phyloP scores from a whole-genome alignment of 2,888 invertebrate species.

The Spodoptera exigua region DNA sequence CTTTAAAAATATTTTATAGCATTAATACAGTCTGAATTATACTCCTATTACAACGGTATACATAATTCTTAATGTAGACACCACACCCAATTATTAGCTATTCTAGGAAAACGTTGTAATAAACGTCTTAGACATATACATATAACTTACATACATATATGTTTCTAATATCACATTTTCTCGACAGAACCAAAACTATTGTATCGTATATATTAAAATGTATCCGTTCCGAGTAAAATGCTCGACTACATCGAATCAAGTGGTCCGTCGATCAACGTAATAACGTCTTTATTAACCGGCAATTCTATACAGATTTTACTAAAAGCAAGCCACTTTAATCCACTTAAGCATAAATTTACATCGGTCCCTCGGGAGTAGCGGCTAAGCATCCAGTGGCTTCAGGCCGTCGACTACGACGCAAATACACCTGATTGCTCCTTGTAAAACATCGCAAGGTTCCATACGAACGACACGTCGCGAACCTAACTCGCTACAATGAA shows the following conservation, averaged over 20 bases:
- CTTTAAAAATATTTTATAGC: too few relatives aligned
- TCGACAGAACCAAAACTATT: too few relatives aligned
- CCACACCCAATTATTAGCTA: too few relatives aligned
- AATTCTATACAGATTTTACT: conserved; percentile 74
- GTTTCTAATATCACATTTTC: too few relatives aligned
- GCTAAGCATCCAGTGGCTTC: conserved; percentile 68
- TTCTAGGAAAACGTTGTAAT: too few relatives aligned
- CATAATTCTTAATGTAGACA: too few relatives aligned
- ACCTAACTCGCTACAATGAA: conserved; percentile 68
- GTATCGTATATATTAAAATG: too few relatives aligned
- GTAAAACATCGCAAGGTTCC: conserved; percentile 71
- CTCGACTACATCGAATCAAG: conserved; percentile 30
- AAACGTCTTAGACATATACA: too few relatives aligned
- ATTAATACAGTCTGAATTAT: too few relatives aligned
- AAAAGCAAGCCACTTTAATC: conserved; percentile 83
- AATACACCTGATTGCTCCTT: conserved; percentile 63
- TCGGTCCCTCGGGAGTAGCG: conserved; percentile 73
- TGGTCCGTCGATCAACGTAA: conserved; percentile 76
- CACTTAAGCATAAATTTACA: conserved; percentile 80
- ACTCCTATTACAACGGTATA: too few relatives aligned
- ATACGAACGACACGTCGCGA: conserved; percentile 73
- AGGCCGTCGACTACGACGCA: conserved; percentile 63
- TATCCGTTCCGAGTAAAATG: background rate
- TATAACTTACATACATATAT: too few relatives aligned
- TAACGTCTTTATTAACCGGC: conserved; percentile 75